Percentiles rank a stretch among this genome's conserved stretches.
Evolutionary conservation across 2,888 invertebrate species (phyloP).

Genomic region (Platycheirus rosarum): DNA sequence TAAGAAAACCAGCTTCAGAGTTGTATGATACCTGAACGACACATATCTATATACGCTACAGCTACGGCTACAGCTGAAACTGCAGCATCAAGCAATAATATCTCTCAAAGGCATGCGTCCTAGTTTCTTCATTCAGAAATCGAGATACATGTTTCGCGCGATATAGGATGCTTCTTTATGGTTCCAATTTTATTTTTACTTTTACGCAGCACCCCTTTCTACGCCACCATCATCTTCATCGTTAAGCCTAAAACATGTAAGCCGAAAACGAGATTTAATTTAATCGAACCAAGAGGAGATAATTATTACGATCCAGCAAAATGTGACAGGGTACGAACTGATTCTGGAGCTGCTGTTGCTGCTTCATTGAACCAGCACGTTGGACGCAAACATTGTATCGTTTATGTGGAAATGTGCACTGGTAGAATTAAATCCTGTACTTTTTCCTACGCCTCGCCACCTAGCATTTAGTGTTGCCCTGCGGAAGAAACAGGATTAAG

Average conservation of each 20-base stretch:
- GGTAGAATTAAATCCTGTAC: conserved; percentile 42
- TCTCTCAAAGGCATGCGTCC: conserved; percentile 71
- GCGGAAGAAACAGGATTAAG: conserved; percentile 53
- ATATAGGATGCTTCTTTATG: conserved; percentile 41
- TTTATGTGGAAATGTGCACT: conserved; percentile 29
- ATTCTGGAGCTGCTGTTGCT: conserved; percentile 20
- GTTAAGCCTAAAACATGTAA: conserved; percentile 53
- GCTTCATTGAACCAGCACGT: conserved; percentile 20
- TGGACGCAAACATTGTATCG: conserved; percentile 47
- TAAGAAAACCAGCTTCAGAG: conserved; percentile 58
- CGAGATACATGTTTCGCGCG: conserved; percentile 62
- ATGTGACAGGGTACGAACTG: conserved; percentile 53
- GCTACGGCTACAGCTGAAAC: conserved; percentile 28
- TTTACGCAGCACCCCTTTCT: background rate
- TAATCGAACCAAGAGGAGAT: conserved; percentile 68
- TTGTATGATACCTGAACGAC: conserved; percentile 40
- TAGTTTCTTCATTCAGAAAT: conserved; percentile 74
- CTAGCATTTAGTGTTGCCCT: too few species aligned
- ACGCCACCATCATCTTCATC: conserved; percentile 41
- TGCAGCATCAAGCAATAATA: conserved; percentile 46
- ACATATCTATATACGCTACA: conserved; percentile 28
- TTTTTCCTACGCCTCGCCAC: conserved; percentile 1
- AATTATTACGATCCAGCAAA: conserved; percentile 64
- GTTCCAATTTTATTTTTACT: conserved; percentile 47
- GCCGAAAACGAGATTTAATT: conserved; percentile 67